A percentile compares a stretch with the other conserved stretches of the same genome.
These are phyloP conservation scores for Sorex fumeus DNA, from an alignment of 2,113 vertebrate genomes.

Conservation along the genomic window DNA sequence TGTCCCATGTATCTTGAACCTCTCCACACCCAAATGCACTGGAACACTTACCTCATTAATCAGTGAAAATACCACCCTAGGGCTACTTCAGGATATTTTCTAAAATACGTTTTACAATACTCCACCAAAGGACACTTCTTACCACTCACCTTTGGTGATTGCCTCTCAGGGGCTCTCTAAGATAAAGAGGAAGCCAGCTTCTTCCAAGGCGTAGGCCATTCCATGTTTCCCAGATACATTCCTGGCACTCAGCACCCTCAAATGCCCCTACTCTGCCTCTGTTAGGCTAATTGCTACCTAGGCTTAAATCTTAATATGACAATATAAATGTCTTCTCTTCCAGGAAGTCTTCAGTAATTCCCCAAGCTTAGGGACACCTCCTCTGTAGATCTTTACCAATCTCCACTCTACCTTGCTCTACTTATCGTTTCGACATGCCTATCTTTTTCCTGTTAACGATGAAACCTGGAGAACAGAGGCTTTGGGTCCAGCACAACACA, in stretches of 20 bases:
- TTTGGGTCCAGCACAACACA: background rate
- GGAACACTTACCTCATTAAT: constrained; percentile 40
- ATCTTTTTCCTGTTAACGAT: background rate
- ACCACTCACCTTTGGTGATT: constrained; percentile 23
- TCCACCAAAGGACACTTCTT: constrained; percentile 53
- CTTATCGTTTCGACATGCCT: background rate
- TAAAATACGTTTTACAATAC: constrained; percentile 53
- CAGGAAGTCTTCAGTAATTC: background rate
- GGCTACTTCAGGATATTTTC: constrained; percentile 60
- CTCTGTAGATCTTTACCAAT: background rate
- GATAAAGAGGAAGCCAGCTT: background rate
- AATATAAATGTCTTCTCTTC: background rate
- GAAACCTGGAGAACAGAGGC: background rate
- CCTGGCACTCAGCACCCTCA: background rate
- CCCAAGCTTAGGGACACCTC: background rate
- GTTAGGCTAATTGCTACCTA: background rate
- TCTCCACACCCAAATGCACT: constrained; percentile 58
- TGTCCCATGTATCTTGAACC: constrained; percentile 7
- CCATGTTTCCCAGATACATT: background rate
- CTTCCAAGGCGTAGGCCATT: background rate
- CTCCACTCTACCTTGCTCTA: background rate
- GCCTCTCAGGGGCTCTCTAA: background rate
- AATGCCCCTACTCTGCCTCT: background rate
- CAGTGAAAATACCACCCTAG: constrained; percentile 60
- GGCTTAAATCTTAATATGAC: background rate